Conservation (phyloP, 1,140 invertebrate genomes). For the Dryas iulia region DNA sequence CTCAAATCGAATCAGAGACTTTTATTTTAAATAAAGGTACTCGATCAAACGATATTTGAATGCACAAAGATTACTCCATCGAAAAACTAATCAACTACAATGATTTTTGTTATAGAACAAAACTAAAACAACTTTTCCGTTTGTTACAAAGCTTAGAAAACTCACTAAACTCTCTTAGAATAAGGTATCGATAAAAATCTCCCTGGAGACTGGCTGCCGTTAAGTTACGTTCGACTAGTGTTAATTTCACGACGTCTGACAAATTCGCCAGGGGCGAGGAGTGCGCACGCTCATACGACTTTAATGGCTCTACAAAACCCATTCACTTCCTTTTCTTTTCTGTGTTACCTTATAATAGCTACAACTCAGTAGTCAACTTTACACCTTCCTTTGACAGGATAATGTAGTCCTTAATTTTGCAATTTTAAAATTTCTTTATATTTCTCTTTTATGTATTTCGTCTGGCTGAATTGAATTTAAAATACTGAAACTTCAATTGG, state of each 20-base stretch:
- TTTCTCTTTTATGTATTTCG: conserved; percentile 12
- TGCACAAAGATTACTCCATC: no score
- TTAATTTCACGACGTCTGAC: conserved; percentile 65
- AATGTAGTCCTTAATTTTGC: conserved; percentile 5
- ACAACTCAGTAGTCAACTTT: conserved; percentile 10
- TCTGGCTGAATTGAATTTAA: conserved; percentile 27
- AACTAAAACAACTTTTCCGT: neutral
- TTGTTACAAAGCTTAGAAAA: neutral
- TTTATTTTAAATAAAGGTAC: no score
- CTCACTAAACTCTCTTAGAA: neutral
- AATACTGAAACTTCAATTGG: conserved; percentile 20
- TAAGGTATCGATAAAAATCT: conserved; percentile 48
- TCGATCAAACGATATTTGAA: no score
- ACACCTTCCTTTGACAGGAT: conserved; percentile 2
- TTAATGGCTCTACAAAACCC: conserved; percentile 14
- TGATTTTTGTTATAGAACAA: neutral
- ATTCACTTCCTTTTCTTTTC: conserved; percentile 9
- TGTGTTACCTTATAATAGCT: conserved; percentile 10
- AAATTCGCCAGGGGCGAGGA: conserved; percentile 49
- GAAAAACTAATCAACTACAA: no score
- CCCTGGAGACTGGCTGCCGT: conserved; percentile 36
- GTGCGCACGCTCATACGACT: conserved; percentile 15
- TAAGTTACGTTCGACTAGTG: conserved; percentile 65
- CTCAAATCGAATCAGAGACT: no score
- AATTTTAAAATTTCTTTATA: conserved; percentile 7